These are phyloP conservation scores for Pollicipes pollicipes DNA, from an alignment of 1,140 invertebrate genomes.

Conservation along the genomic window DNA sequence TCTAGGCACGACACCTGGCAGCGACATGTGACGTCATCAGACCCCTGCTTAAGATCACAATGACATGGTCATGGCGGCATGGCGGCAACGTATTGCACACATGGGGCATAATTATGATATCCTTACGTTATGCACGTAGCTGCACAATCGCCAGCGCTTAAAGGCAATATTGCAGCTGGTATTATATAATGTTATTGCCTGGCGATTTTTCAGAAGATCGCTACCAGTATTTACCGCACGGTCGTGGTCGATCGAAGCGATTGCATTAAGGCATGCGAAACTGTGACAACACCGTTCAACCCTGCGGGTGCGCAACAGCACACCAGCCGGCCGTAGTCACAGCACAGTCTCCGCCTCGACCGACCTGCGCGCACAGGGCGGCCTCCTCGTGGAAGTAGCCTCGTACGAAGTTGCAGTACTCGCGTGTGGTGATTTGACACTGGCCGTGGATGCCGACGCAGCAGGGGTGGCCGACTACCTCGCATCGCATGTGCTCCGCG, in stretches of 20 bases:
- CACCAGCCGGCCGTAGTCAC: no score
- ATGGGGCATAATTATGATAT: no score
- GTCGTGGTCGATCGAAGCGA: no score
- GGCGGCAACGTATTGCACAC: no score
- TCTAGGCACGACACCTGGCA: constrained; percentile 79
- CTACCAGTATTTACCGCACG: no score
- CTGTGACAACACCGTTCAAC: no score
- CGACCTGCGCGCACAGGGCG: constrained; percentile 88
- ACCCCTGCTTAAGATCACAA: no score
- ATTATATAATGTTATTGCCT: neutral
- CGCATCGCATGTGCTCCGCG: constrained; percentile 92
- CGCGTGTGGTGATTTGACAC: constrained; percentile 87
- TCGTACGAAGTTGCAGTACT: constrained; percentile 91
- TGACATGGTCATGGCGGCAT: no score
- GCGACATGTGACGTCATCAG: no score
- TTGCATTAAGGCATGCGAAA: no score
- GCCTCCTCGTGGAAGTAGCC: constrained; percentile 97
- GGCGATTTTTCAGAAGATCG: no score
- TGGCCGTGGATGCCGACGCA: constrained; percentile 93
- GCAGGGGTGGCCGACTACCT: constrained; percentile 89
- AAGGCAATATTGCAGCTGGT: neutral
- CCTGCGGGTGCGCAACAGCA: no score
- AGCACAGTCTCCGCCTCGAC: neutral
- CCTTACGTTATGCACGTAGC: neutral
- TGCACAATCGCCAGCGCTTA: neutral